A percentile compares a stretch with the other conserved stretches of the same genome.
These are phyloP conservation scores for Lordiphosa andalusiaca DNA, from an alignment of 2,888 invertebrate genomes.

Conservation along the genomic window DNA sequence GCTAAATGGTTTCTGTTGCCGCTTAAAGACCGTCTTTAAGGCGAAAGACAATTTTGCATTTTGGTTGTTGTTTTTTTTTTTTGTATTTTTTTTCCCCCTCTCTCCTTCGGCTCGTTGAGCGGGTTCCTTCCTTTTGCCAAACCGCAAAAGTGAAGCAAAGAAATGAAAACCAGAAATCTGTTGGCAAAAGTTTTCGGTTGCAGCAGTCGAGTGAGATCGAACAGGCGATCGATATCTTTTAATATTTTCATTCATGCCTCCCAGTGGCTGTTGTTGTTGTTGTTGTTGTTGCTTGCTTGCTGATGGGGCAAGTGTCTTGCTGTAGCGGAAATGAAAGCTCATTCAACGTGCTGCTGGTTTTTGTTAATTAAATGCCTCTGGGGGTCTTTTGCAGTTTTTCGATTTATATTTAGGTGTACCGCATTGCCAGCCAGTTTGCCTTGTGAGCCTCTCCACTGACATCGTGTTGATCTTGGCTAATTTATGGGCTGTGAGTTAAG, in stretches of 20 bases:
- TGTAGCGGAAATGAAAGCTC: conserved; percentile 70
- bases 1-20: conserved; percentile 30
- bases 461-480: conserved; percentile 40
- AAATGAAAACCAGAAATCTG: conserved; percentile 37
- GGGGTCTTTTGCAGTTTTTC: conserved; percentile 35
- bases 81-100: conserved; percentile 20
- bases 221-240: conserved; percentile 64
- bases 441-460: conserved; percentile 18
- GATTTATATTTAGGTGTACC: conserved; percentile 28
- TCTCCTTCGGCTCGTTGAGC: conserved; percentile 10
- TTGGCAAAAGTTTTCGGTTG: conserved; percentile 36
- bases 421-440: conserved; percentile 44
- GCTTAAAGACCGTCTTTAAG: conserved; percentile 40
- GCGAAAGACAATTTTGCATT: conserved; percentile 19
- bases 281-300: conserved; percentile 16
- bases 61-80: too few relatives aligned
- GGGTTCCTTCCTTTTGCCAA: conserved; percentile 13
- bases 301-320: conserved; percentile 24
- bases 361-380: conserved; percentile 67
- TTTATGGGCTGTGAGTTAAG: conserved; percentile 42
- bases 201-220: conserved; percentile 42
- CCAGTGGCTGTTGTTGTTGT: conserved; percentile 23
- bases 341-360: conserved; percentile 52
- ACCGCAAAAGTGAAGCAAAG: conserved; percentile 6
- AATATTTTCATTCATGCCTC: conserved; percentile 73